Conservation (phyloP, 2,797 vertebrate species). For the Sebastes kiyomatsui region DNA sequence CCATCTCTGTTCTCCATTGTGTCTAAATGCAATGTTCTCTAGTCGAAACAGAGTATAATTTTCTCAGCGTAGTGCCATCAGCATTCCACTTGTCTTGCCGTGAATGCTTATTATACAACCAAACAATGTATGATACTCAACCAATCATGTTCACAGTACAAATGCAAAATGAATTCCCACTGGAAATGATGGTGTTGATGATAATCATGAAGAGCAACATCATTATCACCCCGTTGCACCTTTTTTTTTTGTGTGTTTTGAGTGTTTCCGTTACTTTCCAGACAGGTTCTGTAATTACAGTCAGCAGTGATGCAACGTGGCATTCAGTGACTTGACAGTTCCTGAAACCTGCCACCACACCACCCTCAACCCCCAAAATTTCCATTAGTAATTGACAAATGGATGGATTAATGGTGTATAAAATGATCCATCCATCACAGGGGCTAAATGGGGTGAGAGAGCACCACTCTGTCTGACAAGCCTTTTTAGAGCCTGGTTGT, state of each 20-base stretch:
- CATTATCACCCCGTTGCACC: conserved; percentile 19
- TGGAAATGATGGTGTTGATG: conserved; percentile 39
- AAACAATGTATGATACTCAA: conserved; percentile 21
- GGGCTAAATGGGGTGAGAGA: conserved; percentile 66
- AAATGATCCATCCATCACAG: conserved; percentile 74
- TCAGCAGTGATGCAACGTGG: conserved; percentile 63
- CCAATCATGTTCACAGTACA: conserved; percentile 30
- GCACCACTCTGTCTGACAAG: conserved; percentile 43
- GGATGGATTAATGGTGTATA: conserved; percentile 78
- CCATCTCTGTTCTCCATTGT: conserved; percentile 6
- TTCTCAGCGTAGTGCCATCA: conserved; percentile 45
- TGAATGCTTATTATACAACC: conserved; percentile 32
- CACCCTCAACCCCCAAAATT: conserved; percentile 45
- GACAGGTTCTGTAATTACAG: conserved; percentile 63
- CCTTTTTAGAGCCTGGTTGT: conserved; percentile 40
- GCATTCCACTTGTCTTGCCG: conserved; percentile 34
- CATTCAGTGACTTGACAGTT: conserved; percentile 61
- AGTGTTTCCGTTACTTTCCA: conserved; percentile 25
- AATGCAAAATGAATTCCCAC: conserved; percentile 29
- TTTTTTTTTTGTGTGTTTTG: not conserved
- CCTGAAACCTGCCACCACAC: conserved; percentile 40
- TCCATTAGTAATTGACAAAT: conserved; percentile 78
- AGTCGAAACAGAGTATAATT: conserved; percentile 17
- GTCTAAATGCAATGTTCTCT: conserved; percentile 22
- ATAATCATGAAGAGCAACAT: conserved; percentile 34